A percentile compares a stretch with the other conserved stretches of the same genome.
Conservation (phyloP, 2,797 vertebrate species). For the Todus mexicanus region DNA sequence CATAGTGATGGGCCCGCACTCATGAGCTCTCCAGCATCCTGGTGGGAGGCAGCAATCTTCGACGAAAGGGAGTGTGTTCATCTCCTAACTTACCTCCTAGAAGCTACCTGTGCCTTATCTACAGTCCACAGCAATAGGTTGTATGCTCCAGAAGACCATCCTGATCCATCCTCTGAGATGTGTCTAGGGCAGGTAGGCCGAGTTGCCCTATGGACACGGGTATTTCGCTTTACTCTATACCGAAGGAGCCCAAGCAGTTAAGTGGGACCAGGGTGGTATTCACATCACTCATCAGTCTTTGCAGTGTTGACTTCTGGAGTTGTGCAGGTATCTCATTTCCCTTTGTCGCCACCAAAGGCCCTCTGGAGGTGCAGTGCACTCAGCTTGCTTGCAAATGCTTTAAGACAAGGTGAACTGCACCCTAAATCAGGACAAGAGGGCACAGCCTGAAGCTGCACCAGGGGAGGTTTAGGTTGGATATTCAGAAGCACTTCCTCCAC, state of each 20-base stretch:
- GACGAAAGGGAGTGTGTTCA: not conserved
- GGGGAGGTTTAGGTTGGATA: too few species aligned
- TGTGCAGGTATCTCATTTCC: not conserved
- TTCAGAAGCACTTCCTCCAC: too few species aligned
- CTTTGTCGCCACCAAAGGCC: constrained; percentile 9
- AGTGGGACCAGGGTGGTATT: not conserved
- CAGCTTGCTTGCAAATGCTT: not conserved
- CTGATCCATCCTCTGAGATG: not conserved
- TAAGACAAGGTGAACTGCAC: not conserved
- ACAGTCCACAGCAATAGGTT: not conserved
- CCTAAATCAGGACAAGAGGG: too few species aligned
- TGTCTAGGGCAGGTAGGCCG: not conserved
- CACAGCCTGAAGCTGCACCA: too few species aligned
- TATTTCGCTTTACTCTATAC: not conserved
- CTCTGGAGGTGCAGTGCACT: constrained; percentile 19
- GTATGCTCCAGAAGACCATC: not conserved
- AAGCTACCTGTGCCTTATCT: not conserved
- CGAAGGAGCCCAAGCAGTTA: not conserved
- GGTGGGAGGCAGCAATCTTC: not conserved
- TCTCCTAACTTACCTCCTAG: not conserved
- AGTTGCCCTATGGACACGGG: not conserved
- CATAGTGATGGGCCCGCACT: not conserved
- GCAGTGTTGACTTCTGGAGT: not conserved
- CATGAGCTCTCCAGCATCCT: not conserved
- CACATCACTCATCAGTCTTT: not conserved